Evolutionary conservation across 2,113 vertebrate genomes (phyloP), one percentile per base, ranked within the genome.

Genomic region (zebrafish (Danio rerio)): DNA sequence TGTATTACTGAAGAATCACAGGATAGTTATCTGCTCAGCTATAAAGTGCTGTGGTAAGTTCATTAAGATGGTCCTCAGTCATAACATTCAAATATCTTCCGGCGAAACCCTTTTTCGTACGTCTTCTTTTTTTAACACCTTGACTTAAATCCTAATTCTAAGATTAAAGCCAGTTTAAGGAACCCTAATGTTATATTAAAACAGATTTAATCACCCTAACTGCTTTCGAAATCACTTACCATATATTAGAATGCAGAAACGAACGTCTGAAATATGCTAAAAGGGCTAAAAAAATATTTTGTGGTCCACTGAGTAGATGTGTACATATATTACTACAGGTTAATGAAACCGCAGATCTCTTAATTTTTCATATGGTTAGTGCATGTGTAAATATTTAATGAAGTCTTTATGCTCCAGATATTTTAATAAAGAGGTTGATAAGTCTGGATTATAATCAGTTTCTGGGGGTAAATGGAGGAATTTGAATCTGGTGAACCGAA

Each of bases 131-230:
- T 82, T 83, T 52, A 31, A 87, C 89, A 92, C 91, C 91, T 92
- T 90, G 87, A 90, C 86, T 91, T 88, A 91, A 92, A 90, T 87
- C 87, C 85, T 92, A 91, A 91, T 92, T 91, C 85, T 86, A 90
- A 89, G 87, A 92, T 78, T 92, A 91, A 92, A 91, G 92, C 91
- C 86, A 90, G 88, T 92, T 93, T 92, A 91, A 88, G 89, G 86
- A 93, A 92, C 88, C 88, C 90, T 93, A 94, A 93, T 91, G 91
- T 92, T 92, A 92, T 92, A 93, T 93, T 93, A 92, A 92, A 93
- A 90, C 49, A 7, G 84, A 90, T 84, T 90, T 92, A 93, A 93
- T 93, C 90, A 90, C 90, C 89, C 85, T 91, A 92, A 50, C 78
- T 71, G 66, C 58, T 80, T 66, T 76, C 78, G 82, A 86, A 84